These are phyloP conservation scores for Drymodes brunneopygia DNA, from an alignment of 2,113 vertebrate genomes.

Conservation along the genomic window DNA sequence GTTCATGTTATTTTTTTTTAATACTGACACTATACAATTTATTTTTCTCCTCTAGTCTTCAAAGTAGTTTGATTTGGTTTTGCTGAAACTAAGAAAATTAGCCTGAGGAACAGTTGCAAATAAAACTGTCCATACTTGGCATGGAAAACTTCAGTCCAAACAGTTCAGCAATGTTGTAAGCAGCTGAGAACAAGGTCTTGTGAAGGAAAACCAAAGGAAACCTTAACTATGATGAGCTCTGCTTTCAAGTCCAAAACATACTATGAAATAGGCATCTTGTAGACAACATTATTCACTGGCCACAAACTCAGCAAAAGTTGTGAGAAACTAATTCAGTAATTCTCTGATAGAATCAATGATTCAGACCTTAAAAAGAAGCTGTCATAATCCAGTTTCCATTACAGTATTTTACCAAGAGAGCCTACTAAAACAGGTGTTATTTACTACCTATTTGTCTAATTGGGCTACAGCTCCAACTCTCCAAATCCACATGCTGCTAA, in stretches of 20 bases:
- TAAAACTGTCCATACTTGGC: conserved; percentile 52
- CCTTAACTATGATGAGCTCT: neutral
- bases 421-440: neutral
- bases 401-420: neutral
- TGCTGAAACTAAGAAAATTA: conserved; percentile 24
- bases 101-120: neutral
- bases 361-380: neutral
- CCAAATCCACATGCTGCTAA: neutral
- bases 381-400: neutral
- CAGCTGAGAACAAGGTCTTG: neutral
- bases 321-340: neutral
- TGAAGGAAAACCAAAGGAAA: neutral
- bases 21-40: neutral
- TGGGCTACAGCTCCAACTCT: neutral
- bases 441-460: neutral
- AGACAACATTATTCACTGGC: neutral
- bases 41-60: neutral
- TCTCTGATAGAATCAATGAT: neutral
- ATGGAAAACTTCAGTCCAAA: conserved; percentile 51
- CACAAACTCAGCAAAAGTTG: neutral
- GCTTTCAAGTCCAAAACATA: neutral
- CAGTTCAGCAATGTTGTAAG: neutral
- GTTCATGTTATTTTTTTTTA: neutral
- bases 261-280: neutral
- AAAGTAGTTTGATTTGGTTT: neutral